Percentiles rank a stretch among this genome's conserved stretches.
Evolutionary conservation across 2,113 vertebrate genomes (phyloP).

Genomic region (Amazona guildingii): DNA sequence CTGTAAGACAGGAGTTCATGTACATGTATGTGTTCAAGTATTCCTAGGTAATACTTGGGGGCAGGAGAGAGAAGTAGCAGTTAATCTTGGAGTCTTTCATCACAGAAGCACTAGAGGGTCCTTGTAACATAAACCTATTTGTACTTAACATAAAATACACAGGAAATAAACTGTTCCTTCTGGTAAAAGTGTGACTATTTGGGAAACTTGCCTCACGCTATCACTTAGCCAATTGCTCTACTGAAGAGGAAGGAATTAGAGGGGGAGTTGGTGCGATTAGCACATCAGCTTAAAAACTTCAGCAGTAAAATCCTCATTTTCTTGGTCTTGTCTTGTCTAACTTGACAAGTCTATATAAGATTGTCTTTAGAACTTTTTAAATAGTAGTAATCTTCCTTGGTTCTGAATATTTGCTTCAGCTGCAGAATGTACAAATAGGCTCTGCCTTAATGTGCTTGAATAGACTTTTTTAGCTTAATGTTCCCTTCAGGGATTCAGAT

Average conservation of each 20-base stretch:
- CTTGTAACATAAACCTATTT: background rate
- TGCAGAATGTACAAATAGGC: slow-evolving; percentile 45
- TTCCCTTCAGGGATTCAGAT: slow-evolving; percentile 55
- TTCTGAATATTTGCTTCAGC: slow-evolving; percentile 53
- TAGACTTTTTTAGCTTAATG: slow-evolving; percentile 47
- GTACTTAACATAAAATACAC: background rate
- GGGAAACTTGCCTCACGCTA: background rate
- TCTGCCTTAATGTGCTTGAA: slow-evolving; percentile 56
- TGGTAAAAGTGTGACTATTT: background rate
- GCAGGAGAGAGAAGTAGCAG: background rate
- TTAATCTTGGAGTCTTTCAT: background rate
- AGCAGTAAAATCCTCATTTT: slow-evolving; percentile 40
- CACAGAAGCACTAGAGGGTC: background rate
- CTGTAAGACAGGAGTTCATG: background rate
- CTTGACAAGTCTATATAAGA: slow-evolving; percentile 20
- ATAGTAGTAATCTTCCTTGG: slow-evolving; percentile 37
- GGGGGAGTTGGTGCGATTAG: background rate
- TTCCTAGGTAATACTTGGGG: background rate
- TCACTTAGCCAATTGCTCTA: background rate
- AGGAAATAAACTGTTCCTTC: slow-evolving; percentile 9
- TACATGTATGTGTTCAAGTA: background rate
- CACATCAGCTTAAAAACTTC: background rate
- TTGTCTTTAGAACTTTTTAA: slow-evolving; percentile 33
- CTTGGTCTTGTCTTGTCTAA: background rate
- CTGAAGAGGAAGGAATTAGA: background rate